Evolutionary conservation across 2,888 invertebrate species (phyloP), one percentile per base, ranked within the genome.

Genomic region (Agonopterix heracliana): DNA sequence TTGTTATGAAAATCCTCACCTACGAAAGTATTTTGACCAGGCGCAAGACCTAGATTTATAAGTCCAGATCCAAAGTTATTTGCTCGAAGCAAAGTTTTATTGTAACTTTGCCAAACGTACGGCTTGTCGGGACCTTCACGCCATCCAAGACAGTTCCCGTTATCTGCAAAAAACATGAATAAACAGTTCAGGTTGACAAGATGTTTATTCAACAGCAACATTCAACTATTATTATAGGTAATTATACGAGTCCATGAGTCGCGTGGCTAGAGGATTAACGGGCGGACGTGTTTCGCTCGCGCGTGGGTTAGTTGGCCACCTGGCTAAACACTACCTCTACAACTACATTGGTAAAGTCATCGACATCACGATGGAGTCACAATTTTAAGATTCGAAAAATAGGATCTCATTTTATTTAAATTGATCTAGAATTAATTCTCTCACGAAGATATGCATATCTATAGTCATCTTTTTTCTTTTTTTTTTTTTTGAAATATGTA

Each of bases 41-140:
- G 94, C 41, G 88, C 78, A 41, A 95, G 90, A 46, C 97, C 97
- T 73, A 94, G 90, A 46, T 93, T 91, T 64, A 98, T 90, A 65
- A 98, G 90, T 35, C 98, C 98, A 9, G 97, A 94, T 51, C 98
- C 98, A 68, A 98, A 94, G 86, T 97, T 96, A 75, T 94, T 95
- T 62, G 96, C 96, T 65, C 96, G 90, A 52, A 96, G 89, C 55
- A 98, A 89, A n/a, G 96, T 95, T 82, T 98, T 97, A 84, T 97
- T 96, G 87, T 97, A 98, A 68, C 94, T 94, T 58, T 97, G 91
- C 98, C 98, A 98, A 71, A 91, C 92, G 85, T 96, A 98, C 13
- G 96, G 95, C 78, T 95, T 95, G 63, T 91, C 92, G 64, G 94
- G 92, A 49, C 93, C 93, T 62, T 97, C 96, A 54, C 97, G 92